Evolutionary conservation across 2,113 vertebrate genomes (phyloP).

Genomic region (Daphoenositta chrysoptera): DNA sequence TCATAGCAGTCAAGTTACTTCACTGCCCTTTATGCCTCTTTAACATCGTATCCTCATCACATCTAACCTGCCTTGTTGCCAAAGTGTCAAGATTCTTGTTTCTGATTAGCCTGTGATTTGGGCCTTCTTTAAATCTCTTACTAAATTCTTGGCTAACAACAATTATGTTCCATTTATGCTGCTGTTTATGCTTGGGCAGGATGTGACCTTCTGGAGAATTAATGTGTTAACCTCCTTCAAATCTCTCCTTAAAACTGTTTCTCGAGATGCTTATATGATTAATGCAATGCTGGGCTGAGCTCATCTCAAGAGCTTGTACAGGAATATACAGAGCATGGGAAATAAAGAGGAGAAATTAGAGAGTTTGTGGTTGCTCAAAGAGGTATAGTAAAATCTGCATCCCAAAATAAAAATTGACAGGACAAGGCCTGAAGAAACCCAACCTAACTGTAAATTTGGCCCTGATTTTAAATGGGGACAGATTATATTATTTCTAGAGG

Average conservation of each 20-base stretch:
- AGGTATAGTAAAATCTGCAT: background rate
- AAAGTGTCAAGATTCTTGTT: background rate
- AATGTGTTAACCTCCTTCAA: background rate
- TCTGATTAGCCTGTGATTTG: background rate
- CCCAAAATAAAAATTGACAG: background rate
- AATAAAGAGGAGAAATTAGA: background rate
- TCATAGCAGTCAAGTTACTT: background rate
- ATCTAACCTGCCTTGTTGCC: background rate
- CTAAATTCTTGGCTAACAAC: background rate
- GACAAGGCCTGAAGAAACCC: background rate
- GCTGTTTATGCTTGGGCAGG: background rate
- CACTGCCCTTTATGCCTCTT: background rate
- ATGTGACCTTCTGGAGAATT: background rate
- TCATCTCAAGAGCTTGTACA: background rate
- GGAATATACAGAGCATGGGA: background rate
- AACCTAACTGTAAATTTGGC: background rate
- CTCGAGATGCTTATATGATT: background rate
- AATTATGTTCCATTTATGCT: background rate
- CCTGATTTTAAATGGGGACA: background rate
- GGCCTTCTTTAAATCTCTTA: background rate
- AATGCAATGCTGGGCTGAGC: background rate
- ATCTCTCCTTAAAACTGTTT: background rate
- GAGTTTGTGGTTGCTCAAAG: background rate
- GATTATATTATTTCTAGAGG: background rate
- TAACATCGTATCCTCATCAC: background rate